Base-by-base conservation (phyloP, 2,797 vertebrate species). In the Diglossa cyanea region DNA sequence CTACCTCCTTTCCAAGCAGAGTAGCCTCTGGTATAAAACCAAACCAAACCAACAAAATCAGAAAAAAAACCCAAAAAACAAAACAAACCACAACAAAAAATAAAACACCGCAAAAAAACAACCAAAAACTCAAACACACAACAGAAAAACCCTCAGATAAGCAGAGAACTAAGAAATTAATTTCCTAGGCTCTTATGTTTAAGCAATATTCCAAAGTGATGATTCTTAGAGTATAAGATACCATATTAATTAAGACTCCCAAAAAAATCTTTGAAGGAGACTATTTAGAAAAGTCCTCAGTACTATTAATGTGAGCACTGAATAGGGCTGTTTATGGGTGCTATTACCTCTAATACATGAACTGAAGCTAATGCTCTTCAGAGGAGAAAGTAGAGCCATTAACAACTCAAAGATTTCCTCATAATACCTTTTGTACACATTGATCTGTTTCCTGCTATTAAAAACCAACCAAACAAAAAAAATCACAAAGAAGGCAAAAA, bases 381-480 rank as follows among this genome's bases (percentile, higher is more conserved):
- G 65, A 90, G 51, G 28, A 84, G 60, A 86, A 94, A 83, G 39
- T 51, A 65, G 40, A 92, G 44, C 57, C 54, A 91, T 86, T 88
- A 97, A 61, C 45, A 88, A 83, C 40, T 66, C 72, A 66, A 75
- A 82, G 61, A 83, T 89, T 89, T 85, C 81, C 74, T 90, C 60
- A 21, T 58, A 93, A 66, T 80, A 91, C n/a, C 40, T 91, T 90
- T 83, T 72, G 68, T 47, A 86, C 61, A 92, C 62, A 95, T 63
- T 53, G 57, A 71, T 67, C 40, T 83, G 60, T 55, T 95, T 95
- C 58, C 61, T 91, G 65, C 78, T 90, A 73, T 88, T 86, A 92
- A 91, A 82, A 95, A 78, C 51, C 65, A 79, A 62, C 4, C 17
- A 83, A 92, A 28, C 17, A 60, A 71, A 45, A 67, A 67, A 78